Percentiles rank a stretch among this genome's conserved stretches.
Evolutionary conservation across 1,140 invertebrate species (phyloP).

Genomic region (Cherax quadricarinatus): DNA sequence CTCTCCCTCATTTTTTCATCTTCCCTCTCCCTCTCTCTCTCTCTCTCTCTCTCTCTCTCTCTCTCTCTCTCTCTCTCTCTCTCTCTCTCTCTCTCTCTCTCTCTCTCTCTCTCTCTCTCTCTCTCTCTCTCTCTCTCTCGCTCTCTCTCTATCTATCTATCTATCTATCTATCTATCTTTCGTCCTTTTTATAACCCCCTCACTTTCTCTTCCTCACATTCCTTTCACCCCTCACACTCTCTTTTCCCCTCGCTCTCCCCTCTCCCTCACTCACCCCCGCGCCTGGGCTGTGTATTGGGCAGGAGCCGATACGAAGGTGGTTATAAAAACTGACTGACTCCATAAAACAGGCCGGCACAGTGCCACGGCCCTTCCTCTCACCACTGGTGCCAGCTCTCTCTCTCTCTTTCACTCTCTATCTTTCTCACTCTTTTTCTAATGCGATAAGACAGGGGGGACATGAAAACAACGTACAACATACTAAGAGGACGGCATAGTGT

Average conservation of each 20-base stretch:
- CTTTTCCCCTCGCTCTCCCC: not conserved
- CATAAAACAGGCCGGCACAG: not conserved
- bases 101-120: not conserved
- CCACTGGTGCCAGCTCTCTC: not conserved
- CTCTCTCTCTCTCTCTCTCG: not conserved
- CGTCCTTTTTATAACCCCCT: not conserved
- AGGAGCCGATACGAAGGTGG: not conserved
- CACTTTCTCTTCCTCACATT: not conserved
- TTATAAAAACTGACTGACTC: not conserved
- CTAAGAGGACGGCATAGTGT: too few species aligned
- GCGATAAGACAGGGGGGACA: too few species aligned
- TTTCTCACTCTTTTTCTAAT: not conserved
- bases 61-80: not conserved
- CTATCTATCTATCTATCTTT: not conserved
- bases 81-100: not conserved
- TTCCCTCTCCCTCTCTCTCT: not conserved
- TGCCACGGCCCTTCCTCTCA: not conserved
- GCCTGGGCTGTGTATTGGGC: not conserved
- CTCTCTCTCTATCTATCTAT: not conserved
- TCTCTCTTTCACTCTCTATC: conserved; percentile 4
- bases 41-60: not conserved
- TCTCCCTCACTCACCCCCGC: not conserved
- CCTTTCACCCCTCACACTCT: too few species aligned
- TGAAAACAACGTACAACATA: too few species aligned
- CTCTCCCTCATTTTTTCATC: not conserved